Evolutionary conservation across 35 echinoderm and acorn worm species (phyloP).

Genomic region (Apostichopus parvimensis): DNA sequence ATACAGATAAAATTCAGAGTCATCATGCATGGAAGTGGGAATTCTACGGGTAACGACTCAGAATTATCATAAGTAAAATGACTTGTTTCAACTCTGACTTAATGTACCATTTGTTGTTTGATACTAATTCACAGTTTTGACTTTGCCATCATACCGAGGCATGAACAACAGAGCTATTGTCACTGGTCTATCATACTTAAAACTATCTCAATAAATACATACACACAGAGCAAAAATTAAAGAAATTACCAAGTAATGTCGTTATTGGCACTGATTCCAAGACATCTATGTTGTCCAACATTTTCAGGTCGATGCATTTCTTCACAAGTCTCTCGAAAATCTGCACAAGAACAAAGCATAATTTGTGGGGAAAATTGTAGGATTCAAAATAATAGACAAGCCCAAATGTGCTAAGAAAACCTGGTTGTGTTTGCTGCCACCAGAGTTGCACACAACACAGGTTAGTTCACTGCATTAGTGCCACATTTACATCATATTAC

Average conservation of each 20-base stretch:
- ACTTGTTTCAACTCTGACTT: not conserved
- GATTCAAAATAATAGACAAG: too few species aligned
- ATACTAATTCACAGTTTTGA: not conserved
- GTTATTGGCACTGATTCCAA: constrained; percentile 10
- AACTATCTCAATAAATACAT: not conserved
- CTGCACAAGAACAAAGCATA: not conserved
- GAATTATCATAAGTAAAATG: not conserved
- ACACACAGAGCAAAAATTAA: not conserved
- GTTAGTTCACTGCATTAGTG: too few species aligned
- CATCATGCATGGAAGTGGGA: not conserved
- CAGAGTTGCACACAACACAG: too few species aligned
- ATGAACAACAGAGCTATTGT: not conserved
- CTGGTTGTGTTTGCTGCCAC: too few species aligned
- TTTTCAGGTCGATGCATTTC: not conserved
- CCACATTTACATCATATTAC: too few species aligned
- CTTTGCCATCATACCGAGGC: not conserved
- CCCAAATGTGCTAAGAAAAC: too few species aligned
- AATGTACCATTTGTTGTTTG: not conserved
- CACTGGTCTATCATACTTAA: not conserved
- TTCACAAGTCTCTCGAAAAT: not conserved
- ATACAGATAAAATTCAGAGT: not conserved
- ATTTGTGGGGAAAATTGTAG: too few species aligned
- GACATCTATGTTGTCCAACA: not conserved
- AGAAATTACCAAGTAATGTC: not conserved
- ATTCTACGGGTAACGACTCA: too few species aligned